These are phyloP conservation scores for Taenaris catops DNA, from an alignment of 2,888 invertebrate species.

Conservation along the genomic window DNA sequence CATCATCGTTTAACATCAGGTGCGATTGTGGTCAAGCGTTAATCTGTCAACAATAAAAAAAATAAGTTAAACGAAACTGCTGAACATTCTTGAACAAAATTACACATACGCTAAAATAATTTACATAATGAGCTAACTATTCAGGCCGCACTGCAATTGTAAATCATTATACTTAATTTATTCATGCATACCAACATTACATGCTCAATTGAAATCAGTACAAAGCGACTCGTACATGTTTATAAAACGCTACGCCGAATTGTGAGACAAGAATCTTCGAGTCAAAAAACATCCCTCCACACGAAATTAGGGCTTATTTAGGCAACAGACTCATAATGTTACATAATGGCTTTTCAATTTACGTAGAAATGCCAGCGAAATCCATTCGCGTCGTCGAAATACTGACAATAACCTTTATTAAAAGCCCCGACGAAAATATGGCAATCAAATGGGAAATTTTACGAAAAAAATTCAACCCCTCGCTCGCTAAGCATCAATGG, in stretches of 20 bases:
- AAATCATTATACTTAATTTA: no score
- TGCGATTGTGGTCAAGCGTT: no score
- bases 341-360: constrained; percentile 26
- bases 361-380: constrained; percentile 24
- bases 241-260: no score
- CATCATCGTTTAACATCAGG: no score
- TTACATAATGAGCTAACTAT: no score
- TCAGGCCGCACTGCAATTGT: no score
- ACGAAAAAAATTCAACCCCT: constrained; percentile 25
- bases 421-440: constrained; percentile 29
- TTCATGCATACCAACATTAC: no score
- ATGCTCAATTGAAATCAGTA: no score
- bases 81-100: no score
- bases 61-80: neutral
- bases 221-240: no score
- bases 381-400: constrained; percentile 24
- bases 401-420: constrained; percentile 30
- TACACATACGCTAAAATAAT: constrained; percentile 5
- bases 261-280: no score
- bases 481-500: constrained; percentile 25
- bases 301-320: constrained; percentile 20
- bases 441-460: constrained; percentile 32
- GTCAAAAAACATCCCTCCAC: no score
- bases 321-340: constrained; percentile 22
- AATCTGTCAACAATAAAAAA: neutral